Evolutionary conservation across 2,797 vertebrate genomes (phyloP).

Genomic region (Protosalanx chinensis): DNA sequence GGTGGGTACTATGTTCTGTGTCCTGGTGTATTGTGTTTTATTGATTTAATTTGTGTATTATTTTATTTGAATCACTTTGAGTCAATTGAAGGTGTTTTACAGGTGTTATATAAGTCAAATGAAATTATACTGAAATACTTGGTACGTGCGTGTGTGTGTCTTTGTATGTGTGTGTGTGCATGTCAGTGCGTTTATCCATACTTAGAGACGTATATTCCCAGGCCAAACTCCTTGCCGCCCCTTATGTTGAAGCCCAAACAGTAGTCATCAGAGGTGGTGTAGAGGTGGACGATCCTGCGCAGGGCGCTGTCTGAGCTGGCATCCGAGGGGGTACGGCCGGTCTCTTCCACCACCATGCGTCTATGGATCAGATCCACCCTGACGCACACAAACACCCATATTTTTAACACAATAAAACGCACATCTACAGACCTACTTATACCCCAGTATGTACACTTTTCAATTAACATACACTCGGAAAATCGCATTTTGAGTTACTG

Average conservation of each 20-base stretch:
- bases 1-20: too few species aligned
- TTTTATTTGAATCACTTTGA: too few species aligned
- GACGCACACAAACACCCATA: conserved; percentile 18
- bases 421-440: not conserved
- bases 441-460: conserved; percentile 1
- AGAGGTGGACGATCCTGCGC: conserved; percentile 89
- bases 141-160: not conserved
- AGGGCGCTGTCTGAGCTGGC: conserved; percentile 79
- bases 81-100: too few species aligned
- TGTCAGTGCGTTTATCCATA: conserved; percentile 58
- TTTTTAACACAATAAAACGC: not conserved
- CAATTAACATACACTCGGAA: conserved; percentile 13
- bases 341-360: conserved; percentile 90
- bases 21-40: too few species aligned
- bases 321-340: conserved; percentile 73
- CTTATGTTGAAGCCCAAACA: conserved; percentile 98
- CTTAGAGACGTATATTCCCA: conserved; percentile 99
- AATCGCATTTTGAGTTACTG: not conserved
- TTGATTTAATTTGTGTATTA: too few species aligned
- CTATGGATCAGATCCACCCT: conserved; percentile 95
- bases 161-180: not conserved
- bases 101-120: too few species aligned
- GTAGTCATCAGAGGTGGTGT: conserved; percentile 94
- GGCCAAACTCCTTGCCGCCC: conserved; percentile 92
- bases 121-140: too few species aligned